Conservation (phyloP, 2,797 vertebrate genomes). For the Vireo griseus region DNA sequence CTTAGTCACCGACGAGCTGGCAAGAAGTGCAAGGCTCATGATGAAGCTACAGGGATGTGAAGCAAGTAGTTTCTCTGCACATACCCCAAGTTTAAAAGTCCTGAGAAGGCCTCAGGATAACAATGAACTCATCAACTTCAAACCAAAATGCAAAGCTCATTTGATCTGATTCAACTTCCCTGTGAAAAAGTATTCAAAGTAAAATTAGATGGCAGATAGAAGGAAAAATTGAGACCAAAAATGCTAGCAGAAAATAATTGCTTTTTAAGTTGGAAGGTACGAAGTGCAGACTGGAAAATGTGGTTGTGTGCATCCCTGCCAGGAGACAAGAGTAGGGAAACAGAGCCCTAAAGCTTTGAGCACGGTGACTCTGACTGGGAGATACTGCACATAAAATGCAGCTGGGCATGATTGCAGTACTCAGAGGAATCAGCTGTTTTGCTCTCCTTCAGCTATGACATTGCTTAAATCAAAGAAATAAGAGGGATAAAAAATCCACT, state of each 20-base stretch:
- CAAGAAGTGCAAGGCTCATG: not conserved
- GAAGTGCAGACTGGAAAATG: not conserved
- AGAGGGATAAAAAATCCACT: not conserved
- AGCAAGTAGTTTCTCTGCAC: not conserved
- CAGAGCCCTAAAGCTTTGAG: not conserved
- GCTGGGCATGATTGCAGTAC: not conserved
- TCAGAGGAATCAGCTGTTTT: not conserved
- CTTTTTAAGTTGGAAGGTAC: not conserved
- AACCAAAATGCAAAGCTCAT: not conserved
- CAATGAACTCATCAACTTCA: not conserved
- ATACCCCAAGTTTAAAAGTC: not conserved
- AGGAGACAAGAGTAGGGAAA: not conserved
- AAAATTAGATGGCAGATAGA: not conserved
- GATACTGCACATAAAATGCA: not conserved
- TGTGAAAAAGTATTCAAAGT: not conserved
- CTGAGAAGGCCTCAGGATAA: not conserved
- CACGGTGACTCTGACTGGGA: not conserved
- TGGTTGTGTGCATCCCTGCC: not conserved
- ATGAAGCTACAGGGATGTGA: not conserved
- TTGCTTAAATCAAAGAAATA: not conserved
- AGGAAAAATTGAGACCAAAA: not conserved
- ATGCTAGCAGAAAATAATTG: not conserved
- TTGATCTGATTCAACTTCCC: not conserved
- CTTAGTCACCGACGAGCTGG: not conserved
- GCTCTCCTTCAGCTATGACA: not conserved